Conservation (phyloP, 2,888 invertebrate species). For the Epinotia bilunana region DNA sequence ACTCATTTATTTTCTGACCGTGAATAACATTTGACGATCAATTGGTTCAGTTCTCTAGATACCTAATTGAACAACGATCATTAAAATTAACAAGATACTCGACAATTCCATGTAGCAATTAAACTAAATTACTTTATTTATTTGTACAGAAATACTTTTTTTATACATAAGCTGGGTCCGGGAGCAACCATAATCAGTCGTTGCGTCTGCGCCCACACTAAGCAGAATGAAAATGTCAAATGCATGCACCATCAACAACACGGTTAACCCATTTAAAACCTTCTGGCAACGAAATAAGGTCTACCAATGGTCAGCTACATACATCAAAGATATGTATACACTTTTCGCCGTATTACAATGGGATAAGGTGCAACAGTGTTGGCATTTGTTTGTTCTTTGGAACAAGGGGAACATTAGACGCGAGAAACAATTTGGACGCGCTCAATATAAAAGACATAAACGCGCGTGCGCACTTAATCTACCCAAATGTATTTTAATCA, state of each 20-base stretch:
- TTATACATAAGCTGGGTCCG: not conserved
- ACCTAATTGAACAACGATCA: too few relatives aligned
- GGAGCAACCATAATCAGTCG: too few relatives aligned
- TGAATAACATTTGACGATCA: too few relatives aligned
- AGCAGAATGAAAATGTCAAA: not conserved
- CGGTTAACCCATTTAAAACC: not conserved
- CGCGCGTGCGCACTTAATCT: slow-evolving; percentile 52
- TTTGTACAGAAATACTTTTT: not conserved
- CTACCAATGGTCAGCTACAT: not conserved
- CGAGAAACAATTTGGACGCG: slow-evolving; percentile 52
- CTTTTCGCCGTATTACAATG: not conserved
- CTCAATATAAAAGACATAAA: slow-evolving; percentile 72
- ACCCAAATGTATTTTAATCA: not conserved
- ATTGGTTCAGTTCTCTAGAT: too few relatives aligned
- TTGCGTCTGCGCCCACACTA: too few relatives aligned
- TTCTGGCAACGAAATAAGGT: not conserved
- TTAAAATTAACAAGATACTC: not conserved
- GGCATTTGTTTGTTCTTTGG: not conserved
- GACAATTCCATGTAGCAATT: not conserved
- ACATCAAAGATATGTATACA: not conserved
- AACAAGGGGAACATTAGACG: slow-evolving; percentile 44
- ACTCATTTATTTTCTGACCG: too few relatives aligned
- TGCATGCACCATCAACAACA: not conserved
- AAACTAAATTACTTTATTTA: not conserved
- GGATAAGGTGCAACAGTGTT: not conserved